Conservation (phyloP, 2,113 vertebrate species). For the Zosterops hypoxanthus region DNA sequence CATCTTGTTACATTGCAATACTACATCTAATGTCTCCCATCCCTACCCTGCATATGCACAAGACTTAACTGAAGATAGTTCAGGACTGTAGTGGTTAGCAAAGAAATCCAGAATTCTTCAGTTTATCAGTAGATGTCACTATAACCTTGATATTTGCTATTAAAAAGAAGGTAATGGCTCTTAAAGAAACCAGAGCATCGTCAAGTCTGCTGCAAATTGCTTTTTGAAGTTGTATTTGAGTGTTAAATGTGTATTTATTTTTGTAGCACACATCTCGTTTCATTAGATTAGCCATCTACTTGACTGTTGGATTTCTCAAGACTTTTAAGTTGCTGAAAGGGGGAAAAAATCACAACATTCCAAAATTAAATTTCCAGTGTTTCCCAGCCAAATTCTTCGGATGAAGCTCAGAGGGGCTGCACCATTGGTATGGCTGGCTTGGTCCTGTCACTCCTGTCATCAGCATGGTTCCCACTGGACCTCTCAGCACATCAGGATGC, state of each 20-base stretch:
- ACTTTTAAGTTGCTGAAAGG: background rate
- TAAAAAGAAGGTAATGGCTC: background rate
- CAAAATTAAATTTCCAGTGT: slow-evolving; percentile 72
- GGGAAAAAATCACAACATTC: background rate
- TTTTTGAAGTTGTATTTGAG: background rate
- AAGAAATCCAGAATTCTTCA: background rate
- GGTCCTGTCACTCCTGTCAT: slow-evolving; percentile 91
- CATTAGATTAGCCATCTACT: background rate
- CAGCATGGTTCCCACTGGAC: slow-evolving; percentile 94
- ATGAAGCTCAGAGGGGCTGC: slow-evolving; percentile 81
- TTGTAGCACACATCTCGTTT: background rate
- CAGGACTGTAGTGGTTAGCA: background rate
- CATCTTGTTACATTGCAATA: background rate
- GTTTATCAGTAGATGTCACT: slow-evolving; percentile 47
- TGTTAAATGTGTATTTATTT: background rate
- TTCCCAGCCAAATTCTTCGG: slow-evolving; percentile 78
- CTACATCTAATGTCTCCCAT: background rate
- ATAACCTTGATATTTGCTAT: background rate
- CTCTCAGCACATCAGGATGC: slow-evolving; percentile 96
- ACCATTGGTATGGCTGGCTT: slow-evolving; percentile 88
- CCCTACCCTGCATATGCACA: background rate
- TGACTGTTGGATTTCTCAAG: background rate
- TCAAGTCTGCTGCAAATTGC: background rate
- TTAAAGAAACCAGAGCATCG: background rate
- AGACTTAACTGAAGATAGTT: background rate